phyloP scores from a whole-genome alignment of 2,113 vertebrate species.

The Eudyptes chrysolophus region DNA sequence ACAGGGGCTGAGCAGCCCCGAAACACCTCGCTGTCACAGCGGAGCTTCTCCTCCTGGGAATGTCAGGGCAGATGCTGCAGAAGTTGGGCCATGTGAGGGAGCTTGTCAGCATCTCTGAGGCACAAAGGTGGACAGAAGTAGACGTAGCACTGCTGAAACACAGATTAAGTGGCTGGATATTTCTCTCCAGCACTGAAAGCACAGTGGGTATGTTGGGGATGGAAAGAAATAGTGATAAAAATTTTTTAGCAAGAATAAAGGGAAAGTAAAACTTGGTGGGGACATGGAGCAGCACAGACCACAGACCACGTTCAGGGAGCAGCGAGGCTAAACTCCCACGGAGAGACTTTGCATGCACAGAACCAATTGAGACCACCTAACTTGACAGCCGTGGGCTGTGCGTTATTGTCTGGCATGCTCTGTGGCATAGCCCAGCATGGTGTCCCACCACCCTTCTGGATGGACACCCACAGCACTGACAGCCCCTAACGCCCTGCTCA shows the following conservation, averaged over 20 bases:
- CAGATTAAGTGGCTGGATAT: neutral
- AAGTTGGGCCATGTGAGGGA: neutral
- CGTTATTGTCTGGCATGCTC: neutral
- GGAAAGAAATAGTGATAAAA: neutral
- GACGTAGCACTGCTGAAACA: neutral
- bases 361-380: neutral
- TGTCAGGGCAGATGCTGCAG: neutral
- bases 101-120: too few species aligned
- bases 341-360: too few species aligned
- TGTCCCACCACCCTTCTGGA: neutral
- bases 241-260: neutral
- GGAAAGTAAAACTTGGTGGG: neutral
- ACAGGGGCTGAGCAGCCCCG: neutral
- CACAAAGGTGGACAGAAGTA: neutral
- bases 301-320: neutral
- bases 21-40: neutral
- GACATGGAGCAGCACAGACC: neutral
- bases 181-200: neutral
- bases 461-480: neutral
- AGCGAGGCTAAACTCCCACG: neutral
- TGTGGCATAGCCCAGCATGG: too few species aligned
- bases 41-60: neutral
- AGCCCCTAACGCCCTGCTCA: neutral
- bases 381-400: neutral
- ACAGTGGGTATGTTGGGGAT: neutral